Conservation (phyloP, 2,888 invertebrate genomes). For the Sceliomorpha sp. region DNA sequence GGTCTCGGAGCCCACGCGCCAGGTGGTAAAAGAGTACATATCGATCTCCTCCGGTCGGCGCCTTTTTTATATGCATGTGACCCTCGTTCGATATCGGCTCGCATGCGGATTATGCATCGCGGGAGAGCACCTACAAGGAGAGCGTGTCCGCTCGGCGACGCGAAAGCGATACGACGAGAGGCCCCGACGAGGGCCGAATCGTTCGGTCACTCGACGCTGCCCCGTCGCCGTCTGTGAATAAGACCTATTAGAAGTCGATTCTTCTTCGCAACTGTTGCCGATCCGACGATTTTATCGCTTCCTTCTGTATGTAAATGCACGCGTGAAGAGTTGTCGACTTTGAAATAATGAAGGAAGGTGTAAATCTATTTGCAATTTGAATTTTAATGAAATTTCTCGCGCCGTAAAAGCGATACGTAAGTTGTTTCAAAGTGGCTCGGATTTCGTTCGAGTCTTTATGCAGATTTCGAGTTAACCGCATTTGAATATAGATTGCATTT, state of each 20-base stretch:
- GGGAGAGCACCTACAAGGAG: conserved; percentile 9
- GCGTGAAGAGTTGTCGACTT: no score
- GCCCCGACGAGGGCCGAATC: neutral
- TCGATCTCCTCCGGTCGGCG: conserved; percentile 24
- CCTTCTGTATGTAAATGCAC: no score
- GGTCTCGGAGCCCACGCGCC: conserved; percentile 33
- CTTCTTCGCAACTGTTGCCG: conserved; percentile 17
- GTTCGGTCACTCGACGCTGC: conserved; percentile 8
- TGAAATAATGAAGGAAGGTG: neutral
- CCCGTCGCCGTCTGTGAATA: conserved; percentile 13
- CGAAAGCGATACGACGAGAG: conserved; percentile 17
- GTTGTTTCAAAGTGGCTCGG: no score
- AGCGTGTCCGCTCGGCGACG: conserved; percentile 14
- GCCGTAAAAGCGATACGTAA: no score
- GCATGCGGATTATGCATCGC: conserved; percentile 1
- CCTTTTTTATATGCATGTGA: conserved; percentile 11
- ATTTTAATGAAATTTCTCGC: no score
- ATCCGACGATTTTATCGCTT: conserved; percentile 6
- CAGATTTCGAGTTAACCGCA: no score
- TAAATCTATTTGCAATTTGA: no score
- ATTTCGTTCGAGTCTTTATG: no score
- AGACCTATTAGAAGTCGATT: conserved; percentile 21
- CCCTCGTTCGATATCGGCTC: conserved; percentile 18
- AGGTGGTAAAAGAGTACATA: conserved; percentile 30
- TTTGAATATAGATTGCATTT: no score